Base-by-base conservation (phyloP, 2,113 vertebrate species). In the Anser cygnoides region DNA sequence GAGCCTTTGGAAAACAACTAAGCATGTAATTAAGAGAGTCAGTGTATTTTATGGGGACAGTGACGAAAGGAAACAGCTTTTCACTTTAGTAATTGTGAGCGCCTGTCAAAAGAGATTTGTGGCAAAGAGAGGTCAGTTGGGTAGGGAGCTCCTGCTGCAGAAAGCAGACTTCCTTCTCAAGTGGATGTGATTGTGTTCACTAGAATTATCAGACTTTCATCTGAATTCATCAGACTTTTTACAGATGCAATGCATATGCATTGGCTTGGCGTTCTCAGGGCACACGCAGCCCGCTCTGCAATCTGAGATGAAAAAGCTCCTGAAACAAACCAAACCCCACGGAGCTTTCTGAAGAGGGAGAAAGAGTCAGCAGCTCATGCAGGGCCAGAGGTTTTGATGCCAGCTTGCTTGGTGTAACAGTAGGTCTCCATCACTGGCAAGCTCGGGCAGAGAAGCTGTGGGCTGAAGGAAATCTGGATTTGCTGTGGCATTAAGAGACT, bases 21-120 rank as follows among this genome's bases (percentile, higher is more conserved):
- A 87, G 90, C 67, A 7, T 55, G 63, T 89, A 96, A 96, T 95
- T 96, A 96, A 81, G 79, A 82, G 67, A 91, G 73, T 68, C 65
- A 79, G 63, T 62, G 5, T 93, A 61, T 83, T 95, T 82, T 92
- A 88, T 4, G 7, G 92, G 65, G 33, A 75, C n/a, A 68, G 77
- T 4, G 84, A 87, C n/a, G 91, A 58, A 81, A 81, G 77, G 74
- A 90, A 71, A 72, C 84, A 91, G 82, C 70, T 91, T 96, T 92
- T 33, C 78, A 76, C n/a, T 83, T 67, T 16, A 17, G 84, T 91
- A 49, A 46, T 50, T 31, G 89, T 59, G 77, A 84, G 84, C 7
- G 23, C 18, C 92, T n/a, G 93, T 92, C 73, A 87, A 3, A 85
- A 70, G 62, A 15, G 59, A 77, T 89, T 62, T 82, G 80, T 87